A percentile compares a stretch with the other conserved stretches of the same genome.
These are phyloP conservation scores for Biston betularia DNA, from an alignment of 2,888 invertebrate species.

Conservation along the genomic window DNA sequence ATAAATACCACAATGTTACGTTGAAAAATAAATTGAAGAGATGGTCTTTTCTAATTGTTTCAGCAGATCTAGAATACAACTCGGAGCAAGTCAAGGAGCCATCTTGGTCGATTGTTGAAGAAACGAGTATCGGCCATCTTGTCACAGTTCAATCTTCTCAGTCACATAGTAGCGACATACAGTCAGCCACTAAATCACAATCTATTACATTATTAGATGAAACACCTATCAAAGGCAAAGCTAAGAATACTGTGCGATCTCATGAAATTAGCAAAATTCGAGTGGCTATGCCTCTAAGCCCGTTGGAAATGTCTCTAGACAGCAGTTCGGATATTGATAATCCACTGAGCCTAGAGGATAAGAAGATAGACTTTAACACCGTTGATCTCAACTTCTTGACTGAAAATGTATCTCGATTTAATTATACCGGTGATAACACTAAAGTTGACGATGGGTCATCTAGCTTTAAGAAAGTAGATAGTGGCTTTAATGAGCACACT, in stretches of 20 bases:
- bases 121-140: constrained; percentile 62
- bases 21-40: neutral
- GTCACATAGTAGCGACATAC: constrained; percentile 52
- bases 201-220: constrained; percentile 61
- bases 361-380: constrained; percentile 78
- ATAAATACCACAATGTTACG: too few relatives aligned
- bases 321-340: constrained; percentile 74
- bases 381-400: constrained; percentile 82
- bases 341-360: constrained; percentile 71
- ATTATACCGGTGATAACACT: constrained; percentile 55
- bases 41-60: constrained; percentile 42
- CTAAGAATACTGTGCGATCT: constrained; percentile 58
- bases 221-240: constrained; percentile 73
- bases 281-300: constrained; percentile 58
- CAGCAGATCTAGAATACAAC: constrained; percentile 66
- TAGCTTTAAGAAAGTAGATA: constrained; percentile 76
- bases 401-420: constrained; percentile 71
- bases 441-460: constrained; percentile 63
- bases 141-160: constrained; percentile 59
- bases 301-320: constrained; percentile 76
- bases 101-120: constrained; percentile 70
- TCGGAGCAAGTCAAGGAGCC: constrained; percentile 53
- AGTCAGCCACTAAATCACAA: constrained; percentile 62
- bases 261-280: constrained; percentile 81
- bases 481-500: constrained; percentile 79